These are phyloP conservation scores for Drosophila kanapiae DNA, from an alignment of 1,140 invertebrate species.

Conservation along the genomic window DNA sequence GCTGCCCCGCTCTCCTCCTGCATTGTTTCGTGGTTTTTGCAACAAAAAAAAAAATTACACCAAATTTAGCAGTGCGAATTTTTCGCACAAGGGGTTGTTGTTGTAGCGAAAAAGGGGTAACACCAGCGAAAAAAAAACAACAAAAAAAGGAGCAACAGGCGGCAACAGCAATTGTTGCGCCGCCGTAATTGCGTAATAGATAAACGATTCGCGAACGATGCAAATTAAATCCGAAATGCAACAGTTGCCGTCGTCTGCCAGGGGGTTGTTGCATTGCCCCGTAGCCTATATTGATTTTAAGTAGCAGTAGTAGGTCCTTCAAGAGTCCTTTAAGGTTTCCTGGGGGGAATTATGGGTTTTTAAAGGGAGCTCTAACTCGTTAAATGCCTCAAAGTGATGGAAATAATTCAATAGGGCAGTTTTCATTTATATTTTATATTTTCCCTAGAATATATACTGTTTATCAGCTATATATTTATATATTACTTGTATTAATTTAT, in stretches of 20 bases:
- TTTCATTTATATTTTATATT: too few species aligned
- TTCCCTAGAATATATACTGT: too few species aligned
- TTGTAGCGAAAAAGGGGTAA: conserved; percentile 8
- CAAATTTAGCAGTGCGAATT: conserved; percentile 26
- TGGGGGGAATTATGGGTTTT: too few species aligned
- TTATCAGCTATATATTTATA: too few species aligned
- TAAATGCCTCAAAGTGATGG: too few species aligned
- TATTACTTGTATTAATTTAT: too few species aligned
- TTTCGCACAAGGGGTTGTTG: background rate
- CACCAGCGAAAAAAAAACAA: background rate
- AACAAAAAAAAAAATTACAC: conserved; percentile 45
- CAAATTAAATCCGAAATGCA: conserved; percentile 28
- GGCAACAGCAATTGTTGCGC: conserved; percentile 54
- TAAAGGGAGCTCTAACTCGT: too few species aligned
- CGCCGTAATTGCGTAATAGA: conserved; percentile 78
- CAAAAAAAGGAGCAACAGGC: conserved; percentile 62
- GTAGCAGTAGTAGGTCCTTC: background rate
- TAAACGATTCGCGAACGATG: conserved; percentile 70
- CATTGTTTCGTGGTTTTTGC: conserved; percentile 33
- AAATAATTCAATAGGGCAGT: too few species aligned
- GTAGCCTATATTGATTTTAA: background rate
- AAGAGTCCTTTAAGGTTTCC: too few species aligned
- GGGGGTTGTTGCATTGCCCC: conserved; percentile 1
- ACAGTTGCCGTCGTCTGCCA: background rate
- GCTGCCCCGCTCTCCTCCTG: conserved; percentile 1